These are phyloP conservation scores for Peromyscus polionotus DNA, from an alignment of 2,113 vertebrate species.

Conservation along the genomic window DNA sequence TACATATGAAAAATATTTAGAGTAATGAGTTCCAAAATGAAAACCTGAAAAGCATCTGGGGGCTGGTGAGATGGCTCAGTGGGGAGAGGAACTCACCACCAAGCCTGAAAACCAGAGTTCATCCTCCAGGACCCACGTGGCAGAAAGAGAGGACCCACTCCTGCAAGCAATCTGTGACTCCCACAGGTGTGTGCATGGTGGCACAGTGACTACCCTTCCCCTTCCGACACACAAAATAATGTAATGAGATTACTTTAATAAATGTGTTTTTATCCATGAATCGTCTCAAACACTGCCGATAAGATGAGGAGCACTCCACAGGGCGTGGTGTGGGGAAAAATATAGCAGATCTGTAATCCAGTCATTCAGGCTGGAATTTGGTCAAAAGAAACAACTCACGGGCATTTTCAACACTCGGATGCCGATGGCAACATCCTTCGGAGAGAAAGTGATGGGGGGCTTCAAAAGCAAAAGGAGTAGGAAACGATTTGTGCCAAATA, in stretches of 20 bases:
- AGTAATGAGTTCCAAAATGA: background rate
- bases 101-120: background rate
- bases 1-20: background rate
- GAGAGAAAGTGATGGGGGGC: background rate
- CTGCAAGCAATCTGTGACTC: background rate
- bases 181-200: background rate
- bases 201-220: background rate
- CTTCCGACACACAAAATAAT: background rate
- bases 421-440: background rate
- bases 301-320: background rate
- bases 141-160: background rate
- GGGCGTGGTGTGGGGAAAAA: background rate
- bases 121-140: background rate
- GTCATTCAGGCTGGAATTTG: background rate
- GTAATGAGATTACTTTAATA: background rate
- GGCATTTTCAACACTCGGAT: background rate
- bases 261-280: background rate
- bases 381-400: slow-evolving; percentile 5
- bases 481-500: background rate
- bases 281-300: background rate
- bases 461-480: background rate
- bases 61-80: background rate
- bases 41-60: background rate
- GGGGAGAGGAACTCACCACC: no score
- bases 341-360: background rate